Base-by-base conservation (phyloP, 2,113 vertebrate genomes). In the Pelecanoides urinatrix region DNA sequence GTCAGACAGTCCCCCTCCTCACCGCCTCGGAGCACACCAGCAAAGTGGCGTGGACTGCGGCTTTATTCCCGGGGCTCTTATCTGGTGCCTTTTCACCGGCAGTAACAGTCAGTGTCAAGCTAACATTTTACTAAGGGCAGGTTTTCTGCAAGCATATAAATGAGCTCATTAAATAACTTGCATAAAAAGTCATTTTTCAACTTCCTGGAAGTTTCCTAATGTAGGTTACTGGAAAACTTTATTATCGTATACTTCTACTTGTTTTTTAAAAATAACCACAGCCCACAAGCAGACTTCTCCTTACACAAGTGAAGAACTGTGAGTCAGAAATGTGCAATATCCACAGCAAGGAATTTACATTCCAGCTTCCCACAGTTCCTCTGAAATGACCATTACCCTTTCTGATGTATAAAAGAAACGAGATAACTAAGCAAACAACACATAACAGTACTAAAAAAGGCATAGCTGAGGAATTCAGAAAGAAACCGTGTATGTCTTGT, bases 271-370 rank as follows among this genome's bases (percentile, higher is more conserved):
- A 73, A 81, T 66, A 91, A 75, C 42, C 61, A 18, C 56, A 85
- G 81, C 79, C 89, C 66, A 95, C 78, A 75, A 47, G 45, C 68
- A 87, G 80, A 72, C 55, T 81, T 86, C 59, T 93, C 67, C 94
- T 90, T 58, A 92, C 45, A 73, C 63, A 88, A 47, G 40, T 40
- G 30, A 91, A 92, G 66, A 94, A 72, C 63, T 86, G 68, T 92
- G 93, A 97, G 92, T 96, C 95, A 97, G 90, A 94, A 88, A 92
- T 91, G 68, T 95, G 86, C 84, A 77, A 17, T 62, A 92, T 83
- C 92, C 92, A 94, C 90, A 94, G 66, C 44, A 90, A 82, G 83
- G 72, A 95, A 94, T 96, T 95, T 94, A 90, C 78, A 76, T 89
- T 74, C 82, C 77, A 84, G 82, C 89, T 95, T 97, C 94, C 92